phyloP scores from a whole-genome alignment of 1,140 invertebrate species.

The Cydia splendana region DNA sequence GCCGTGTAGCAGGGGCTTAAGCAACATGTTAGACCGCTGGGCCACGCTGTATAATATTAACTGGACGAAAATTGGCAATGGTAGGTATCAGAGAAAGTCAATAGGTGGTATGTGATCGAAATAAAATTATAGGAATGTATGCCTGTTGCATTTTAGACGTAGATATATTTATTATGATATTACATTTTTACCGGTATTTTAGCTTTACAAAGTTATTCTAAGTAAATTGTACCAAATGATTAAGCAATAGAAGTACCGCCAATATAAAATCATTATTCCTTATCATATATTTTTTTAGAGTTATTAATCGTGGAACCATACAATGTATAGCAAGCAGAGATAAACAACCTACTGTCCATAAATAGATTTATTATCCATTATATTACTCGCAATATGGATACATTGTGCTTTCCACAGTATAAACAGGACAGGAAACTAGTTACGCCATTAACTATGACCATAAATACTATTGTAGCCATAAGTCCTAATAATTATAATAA shows the following conservation, averaged over 20 bases:
- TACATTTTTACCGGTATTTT: background rate
- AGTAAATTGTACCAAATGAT: background rate
- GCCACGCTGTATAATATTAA: conserved; percentile 29
- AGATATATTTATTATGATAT: background rate
- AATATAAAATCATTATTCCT: background rate
- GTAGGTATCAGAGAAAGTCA: background rate
- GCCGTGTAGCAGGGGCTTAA: too few relatives aligned
- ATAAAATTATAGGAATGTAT: background rate
- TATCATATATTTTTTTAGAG: background rate
- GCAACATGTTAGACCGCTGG: background rate
- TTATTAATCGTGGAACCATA: background rate
- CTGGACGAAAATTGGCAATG: background rate
- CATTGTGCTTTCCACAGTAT: background rate
- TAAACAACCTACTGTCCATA: background rate
- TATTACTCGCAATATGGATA: background rate
- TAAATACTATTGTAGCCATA: background rate
- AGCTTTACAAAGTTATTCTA: background rate
- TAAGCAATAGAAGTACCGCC: background rate
- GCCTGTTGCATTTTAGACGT: background rate
- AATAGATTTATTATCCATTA: conserved; percentile 10
- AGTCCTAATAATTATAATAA: background rate
- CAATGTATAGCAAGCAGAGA: background rate
- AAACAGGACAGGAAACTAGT: background rate
- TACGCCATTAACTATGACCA: background rate
- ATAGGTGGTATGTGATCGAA: background rate